A percentile compares a stretch with the other conserved stretches of the same genome.
phyloP scores from a whole-genome alignment of 2,888 invertebrate species.

The Papilio protenor region DNA sequence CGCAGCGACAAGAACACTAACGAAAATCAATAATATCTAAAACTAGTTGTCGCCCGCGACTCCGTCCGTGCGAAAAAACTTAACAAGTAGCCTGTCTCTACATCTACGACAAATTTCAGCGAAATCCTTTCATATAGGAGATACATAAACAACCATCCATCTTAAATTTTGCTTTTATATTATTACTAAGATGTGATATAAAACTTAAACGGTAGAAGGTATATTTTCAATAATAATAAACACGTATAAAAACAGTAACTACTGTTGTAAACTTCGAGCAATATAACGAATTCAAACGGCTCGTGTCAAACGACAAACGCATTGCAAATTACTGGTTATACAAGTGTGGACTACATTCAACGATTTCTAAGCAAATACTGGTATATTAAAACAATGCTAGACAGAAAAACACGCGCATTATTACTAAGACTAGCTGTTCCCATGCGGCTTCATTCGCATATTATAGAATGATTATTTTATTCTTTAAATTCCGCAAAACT shows the following conservation, averaged over 20 bases:
- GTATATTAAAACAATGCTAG: neutral
- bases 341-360: neutral
- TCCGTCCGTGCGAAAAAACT: too few relatives aligned
- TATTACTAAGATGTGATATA: too few relatives aligned
- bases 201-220: neutral
- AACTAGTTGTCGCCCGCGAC: too few relatives aligned
- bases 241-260: neutral
- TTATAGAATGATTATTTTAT: too few relatives aligned
- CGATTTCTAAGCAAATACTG: constrained; percentile 17
- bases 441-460: too few relatives aligned
- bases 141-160: too few relatives aligned
- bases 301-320: constrained; percentile 10
- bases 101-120: too few relatives aligned
- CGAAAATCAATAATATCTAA: too few relatives aligned
- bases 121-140: too few relatives aligned
- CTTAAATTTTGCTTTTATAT: too few relatives aligned
- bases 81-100: too few relatives aligned
- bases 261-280: neutral
- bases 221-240: neutral
- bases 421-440: neutral
- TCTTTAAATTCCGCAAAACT: too few relatives aligned
- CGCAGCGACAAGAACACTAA: neutral
- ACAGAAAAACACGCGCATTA: neutral
- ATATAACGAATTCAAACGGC: constrained; percentile 10
- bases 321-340: constrained; percentile 30